Base-by-base conservation (phyloP, 92 coral and sea anemone genomes). In the Palythoa heliodiscus region DNA sequence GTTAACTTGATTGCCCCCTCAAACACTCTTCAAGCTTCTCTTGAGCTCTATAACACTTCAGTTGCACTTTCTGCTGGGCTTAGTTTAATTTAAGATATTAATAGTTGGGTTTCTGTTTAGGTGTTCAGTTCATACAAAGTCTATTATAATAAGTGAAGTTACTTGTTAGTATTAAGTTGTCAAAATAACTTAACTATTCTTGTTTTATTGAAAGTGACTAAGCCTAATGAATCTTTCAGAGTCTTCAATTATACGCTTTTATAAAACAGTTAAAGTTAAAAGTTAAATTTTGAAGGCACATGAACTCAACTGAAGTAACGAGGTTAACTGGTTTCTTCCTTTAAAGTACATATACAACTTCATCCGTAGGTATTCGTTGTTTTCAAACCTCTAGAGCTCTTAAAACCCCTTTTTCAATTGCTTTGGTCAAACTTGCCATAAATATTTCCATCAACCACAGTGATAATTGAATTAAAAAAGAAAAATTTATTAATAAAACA, bases 401-500 rank as follows among this genome's bases (percentile, higher is more conserved):
- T 11, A 4, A 58, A 14, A 15, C 64, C 64, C 20, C 5, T 58
- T 17, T 29, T 43, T 66, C 63, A 23, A 9, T 63, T 64, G 66
- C 20, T 54, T 38, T 25, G 15, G 16, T 53, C 37, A 75, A 53
- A 15, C n/a, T 4, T 66, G 55, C 52, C 66, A 20, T 64, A 55
- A 47, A 55, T 76, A 47, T 80, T 73, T 80, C 70, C 40, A 40
- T 38, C 66, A 2, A 63, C 29, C 48, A 47, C 50, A 43, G 73
- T 70, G 73, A 40, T 80, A 80, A 64, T 80, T 80, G 5, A 80
- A 80, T 80, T 47, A 80, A 63, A 29, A 48, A 25, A 37, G 15
- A 63, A 19, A 63, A 63, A 6, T 8, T 67, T 69, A 15, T 13
- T 25, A 11, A 19, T 15, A 58, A 37, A 69, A 25, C 39, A 22